Conservation (phyloP, 1,140 invertebrate genomes). For the Trichogramma pretiosum region DNA sequence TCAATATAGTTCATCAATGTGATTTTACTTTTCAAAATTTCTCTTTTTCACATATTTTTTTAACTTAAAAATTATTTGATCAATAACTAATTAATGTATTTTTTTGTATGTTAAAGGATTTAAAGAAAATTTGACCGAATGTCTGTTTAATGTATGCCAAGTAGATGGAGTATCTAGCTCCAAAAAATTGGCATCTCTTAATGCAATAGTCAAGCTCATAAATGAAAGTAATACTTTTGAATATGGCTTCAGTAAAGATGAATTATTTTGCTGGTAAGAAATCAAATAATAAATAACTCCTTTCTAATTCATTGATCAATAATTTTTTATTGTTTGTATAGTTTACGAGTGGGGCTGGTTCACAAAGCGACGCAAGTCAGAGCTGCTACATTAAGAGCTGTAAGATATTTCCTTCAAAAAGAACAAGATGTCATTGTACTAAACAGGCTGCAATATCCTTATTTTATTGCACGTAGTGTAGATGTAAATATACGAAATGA, state of each 20-base stretch:
- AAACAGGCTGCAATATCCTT: constrained; percentile 71
- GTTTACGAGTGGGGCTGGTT: constrained; percentile 72
- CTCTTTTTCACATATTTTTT: background rate
- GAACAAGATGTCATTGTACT: constrained; percentile 69
- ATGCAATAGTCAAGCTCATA: constrained; percentile 71
- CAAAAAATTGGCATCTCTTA: constrained; percentile 68
- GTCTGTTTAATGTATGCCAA: constrained; percentile 54
- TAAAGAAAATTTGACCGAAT: constrained; percentile 54
- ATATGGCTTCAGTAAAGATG: constrained; percentile 63
- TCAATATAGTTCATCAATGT: background rate
- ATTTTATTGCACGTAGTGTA: constrained; percentile 70
- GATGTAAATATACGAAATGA: constrained; percentile 79
- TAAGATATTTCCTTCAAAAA: constrained; percentile 73
- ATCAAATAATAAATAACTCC: constrained; percentile 2
- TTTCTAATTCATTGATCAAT: background rate
- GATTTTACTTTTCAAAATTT: background rate
- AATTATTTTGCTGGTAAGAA: constrained; percentile 75
- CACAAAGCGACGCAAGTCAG: constrained; percentile 82
- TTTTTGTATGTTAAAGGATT: constrained; percentile 38
- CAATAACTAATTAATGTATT: background rate
- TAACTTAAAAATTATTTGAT: background rate
- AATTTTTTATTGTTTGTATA: constrained; percentile 35
- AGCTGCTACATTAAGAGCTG: constrained; percentile 73
- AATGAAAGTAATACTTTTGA: constrained; percentile 55
- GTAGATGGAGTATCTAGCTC: constrained; percentile 52